Conservation (phyloP, 2,797 vertebrate genomes). For the Harpagifer antarcticus region DNA sequence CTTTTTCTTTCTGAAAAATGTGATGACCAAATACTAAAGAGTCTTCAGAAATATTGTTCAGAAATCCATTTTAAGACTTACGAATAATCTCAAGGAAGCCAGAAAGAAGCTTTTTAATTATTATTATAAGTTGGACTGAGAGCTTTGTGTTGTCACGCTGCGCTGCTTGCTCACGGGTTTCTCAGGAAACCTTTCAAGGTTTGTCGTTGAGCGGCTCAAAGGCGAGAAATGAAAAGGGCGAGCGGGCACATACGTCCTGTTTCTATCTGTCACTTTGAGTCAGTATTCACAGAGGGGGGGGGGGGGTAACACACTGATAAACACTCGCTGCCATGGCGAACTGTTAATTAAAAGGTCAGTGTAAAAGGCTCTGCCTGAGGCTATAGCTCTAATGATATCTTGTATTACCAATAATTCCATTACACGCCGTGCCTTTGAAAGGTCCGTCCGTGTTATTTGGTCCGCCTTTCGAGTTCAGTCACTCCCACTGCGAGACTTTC, state of each 20-base stretch:
- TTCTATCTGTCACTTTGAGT: constrained; percentile 18
- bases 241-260: constrained; percentile 30
- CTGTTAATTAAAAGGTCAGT: constrained; percentile 62
- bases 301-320: constrained; percentile 24
- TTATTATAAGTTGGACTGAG: not conserved
- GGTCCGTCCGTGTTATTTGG: constrained; percentile 8
- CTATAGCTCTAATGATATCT: constrained; percentile 50
- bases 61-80: too few species aligned
- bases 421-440: constrained; percentile 52
- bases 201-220: constrained; percentile 28
- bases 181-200: constrained; percentile 68
- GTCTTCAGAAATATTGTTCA: too few species aligned
- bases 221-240: constrained; percentile 54
- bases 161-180: constrained; percentile 42
- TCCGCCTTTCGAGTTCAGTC: constrained; percentile 8
- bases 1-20: too few species aligned
- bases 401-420: constrained; percentile 56
- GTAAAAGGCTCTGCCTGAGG: constrained; percentile 35
- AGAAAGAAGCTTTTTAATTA: too few species aligned
- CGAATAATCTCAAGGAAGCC: too few species aligned
- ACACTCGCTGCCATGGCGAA: constrained; percentile 39
- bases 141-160: constrained; percentile 19
- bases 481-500: constrained; percentile 21
- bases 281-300: not conserved
- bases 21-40: too few species aligned